A percentile compares a stretch with the other conserved stretches of the same genome.
Evolutionary conservation across 2,113 vertebrate genomes (phyloP).

Genomic region (Osmerus mordax): DNA sequence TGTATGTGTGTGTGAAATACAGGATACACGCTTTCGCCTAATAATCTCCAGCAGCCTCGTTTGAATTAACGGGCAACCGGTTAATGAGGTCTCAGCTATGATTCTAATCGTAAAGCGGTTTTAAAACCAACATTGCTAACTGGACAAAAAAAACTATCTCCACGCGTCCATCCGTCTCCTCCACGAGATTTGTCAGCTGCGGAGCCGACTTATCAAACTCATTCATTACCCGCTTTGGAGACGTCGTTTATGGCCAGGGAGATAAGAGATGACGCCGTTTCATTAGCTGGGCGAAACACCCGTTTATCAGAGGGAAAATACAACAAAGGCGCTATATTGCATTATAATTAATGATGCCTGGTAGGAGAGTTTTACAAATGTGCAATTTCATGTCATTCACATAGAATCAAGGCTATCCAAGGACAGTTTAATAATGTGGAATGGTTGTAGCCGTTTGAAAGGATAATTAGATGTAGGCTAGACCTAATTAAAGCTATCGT

Average conservation of each 20-base stretch:
- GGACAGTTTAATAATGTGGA: too few relatives aligned
- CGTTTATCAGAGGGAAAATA: conserved; percentile 39
- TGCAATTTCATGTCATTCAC: too few relatives aligned
- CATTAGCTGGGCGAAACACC: conserved; percentile 48
- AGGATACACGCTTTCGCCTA: background rate
- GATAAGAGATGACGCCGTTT: conserved; percentile 41
- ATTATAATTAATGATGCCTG: conserved; percentile 29
- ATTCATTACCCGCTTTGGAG: conserved; percentile 38
- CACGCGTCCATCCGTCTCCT: background rate
- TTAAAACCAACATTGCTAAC: conserved; percentile 13
- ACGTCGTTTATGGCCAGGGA: conserved; percentile 46
- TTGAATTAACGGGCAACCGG: background rate
- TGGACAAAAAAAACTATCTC: background rate
- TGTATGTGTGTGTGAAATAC: background rate
- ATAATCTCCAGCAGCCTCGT: background rate
- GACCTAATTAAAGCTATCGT: too few relatives aligned
- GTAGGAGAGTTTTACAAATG: background rate
- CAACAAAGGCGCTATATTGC: conserved; percentile 13
- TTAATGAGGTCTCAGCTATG: background rate
- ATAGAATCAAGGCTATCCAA: too few relatives aligned
- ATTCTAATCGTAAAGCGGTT: background rate
- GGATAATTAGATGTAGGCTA: too few relatives aligned
- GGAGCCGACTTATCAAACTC: conserved; percentile 37
- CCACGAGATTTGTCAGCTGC: conserved; percentile 7
- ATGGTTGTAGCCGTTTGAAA: too few relatives aligned